phyloP scores from a whole-genome alignment of 1,140 invertebrate species.

The Drosophila subpulchrella region DNA sequence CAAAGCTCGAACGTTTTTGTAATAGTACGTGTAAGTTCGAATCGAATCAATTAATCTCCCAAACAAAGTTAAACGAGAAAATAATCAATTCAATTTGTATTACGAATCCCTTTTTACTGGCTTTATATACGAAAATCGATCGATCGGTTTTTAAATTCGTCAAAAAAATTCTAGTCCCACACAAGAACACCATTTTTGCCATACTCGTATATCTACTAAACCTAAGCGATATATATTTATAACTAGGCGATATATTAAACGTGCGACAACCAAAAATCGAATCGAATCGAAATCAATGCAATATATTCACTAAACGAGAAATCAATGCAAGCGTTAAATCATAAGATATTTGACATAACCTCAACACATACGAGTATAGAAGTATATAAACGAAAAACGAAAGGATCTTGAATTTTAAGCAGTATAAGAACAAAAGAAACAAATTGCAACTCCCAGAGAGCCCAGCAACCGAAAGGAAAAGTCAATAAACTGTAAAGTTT shows the following conservation, averaged over 20 bases:
- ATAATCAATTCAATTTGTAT: slow-evolving; percentile 52
- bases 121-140: slow-evolving; percentile 70
- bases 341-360: slow-evolving; percentile 57
- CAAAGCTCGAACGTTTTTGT: slow-evolving; percentile 74
- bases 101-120: slow-evolving; percentile 70
- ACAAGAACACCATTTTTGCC: slow-evolving; percentile 45
- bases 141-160: slow-evolving; percentile 72
- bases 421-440: slow-evolving; percentile 33
- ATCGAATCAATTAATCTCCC: slow-evolving; percentile 43
- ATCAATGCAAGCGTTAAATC: slow-evolving; percentile 66
- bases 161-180: slow-evolving; percentile 56
- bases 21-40: slow-evolving; percentile 72
- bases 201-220: slow-evolving; percentile 57
- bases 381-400: slow-evolving; percentile 36
- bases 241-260: slow-evolving; percentile 35
- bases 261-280: slow-evolving; percentile 39
- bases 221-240: slow-evolving; percentile 65
- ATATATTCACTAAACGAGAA: slow-evolving; percentile 70
- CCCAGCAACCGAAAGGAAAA: slow-evolving; percentile 19
- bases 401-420: slow-evolving; percentile 63
- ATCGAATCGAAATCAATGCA: slow-evolving; percentile 61
- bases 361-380: slow-evolving; percentile 50
- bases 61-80: slow-evolving; percentile 6
- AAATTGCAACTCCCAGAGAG: slow-evolving; percentile 26
- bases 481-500: slow-evolving; percentile 52